Percentiles rank a stretch among this genome's conserved stretches.
phyloP scores from a whole-genome alignment of 2,888 invertebrate genomes.

The Drosophila setosimentum region DNA sequence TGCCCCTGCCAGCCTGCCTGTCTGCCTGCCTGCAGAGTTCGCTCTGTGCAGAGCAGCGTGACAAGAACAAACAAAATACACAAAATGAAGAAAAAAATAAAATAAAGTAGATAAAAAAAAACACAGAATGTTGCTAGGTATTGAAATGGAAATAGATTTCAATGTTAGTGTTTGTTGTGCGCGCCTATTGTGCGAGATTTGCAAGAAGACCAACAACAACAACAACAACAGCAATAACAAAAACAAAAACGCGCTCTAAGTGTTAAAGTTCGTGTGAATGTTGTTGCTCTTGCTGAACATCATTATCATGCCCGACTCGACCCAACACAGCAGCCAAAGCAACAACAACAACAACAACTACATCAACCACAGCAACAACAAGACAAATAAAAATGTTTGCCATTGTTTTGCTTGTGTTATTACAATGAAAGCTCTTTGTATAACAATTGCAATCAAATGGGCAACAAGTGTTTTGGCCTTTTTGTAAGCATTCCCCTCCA shows the following conservation, averaged over 20 bases:
- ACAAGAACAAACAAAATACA: conserved; percentile 67
- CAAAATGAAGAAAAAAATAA: conserved; percentile 18
- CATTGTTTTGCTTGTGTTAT: conserved; percentile 76
- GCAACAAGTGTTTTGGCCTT: conserved; percentile 67
- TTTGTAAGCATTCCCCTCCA: conserved; percentile 8
- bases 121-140: conserved; percentile 49
- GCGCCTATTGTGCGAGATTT: conserved; percentile 53
- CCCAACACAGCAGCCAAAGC: conserved; percentile 33
- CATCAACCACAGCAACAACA: conserved; percentile 21
- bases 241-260: conserved; percentile 49
- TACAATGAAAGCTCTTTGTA: conserved; percentile 79
- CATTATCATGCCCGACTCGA: conserved; percentile 66
- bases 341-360: conserved; percentile 27
- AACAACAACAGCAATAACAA: conserved; percentile 25
- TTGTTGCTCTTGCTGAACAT: conserved; percentile 62
- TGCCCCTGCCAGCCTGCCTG: neutral
- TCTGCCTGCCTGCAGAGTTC: neutral
- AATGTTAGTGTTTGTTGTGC: conserved; percentile 35
- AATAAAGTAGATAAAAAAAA: conserved; percentile 10
- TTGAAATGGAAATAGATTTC: conserved; percentile 77
- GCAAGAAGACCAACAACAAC: conserved; percentile 33
- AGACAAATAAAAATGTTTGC: conserved; percentile 45
- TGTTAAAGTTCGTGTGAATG: conserved; percentile 80
- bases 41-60: conserved; percentile 74
- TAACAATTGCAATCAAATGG: conserved; percentile 64